Percentiles rank a stretch among this genome's conserved stretches.
Conservation (phyloP, 1,140 invertebrate genomes). For the Colletes gigas region DNA sequence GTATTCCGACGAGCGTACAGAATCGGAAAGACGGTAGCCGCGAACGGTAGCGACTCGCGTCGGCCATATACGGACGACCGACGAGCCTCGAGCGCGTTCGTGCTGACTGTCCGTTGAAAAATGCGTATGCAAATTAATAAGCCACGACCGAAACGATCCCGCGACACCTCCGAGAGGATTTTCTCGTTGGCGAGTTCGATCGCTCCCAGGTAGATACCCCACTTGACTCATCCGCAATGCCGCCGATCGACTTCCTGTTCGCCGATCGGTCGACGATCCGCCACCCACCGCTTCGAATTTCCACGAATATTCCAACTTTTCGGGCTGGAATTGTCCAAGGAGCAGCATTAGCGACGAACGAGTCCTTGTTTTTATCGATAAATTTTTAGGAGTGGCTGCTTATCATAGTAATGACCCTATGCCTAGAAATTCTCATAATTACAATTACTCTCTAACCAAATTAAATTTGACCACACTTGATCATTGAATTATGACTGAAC, state of each 20-base stretch:
- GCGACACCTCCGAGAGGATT: slow-evolving; percentile 49
- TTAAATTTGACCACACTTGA: too few relatives aligned
- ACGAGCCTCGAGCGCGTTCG: slow-evolving; percentile 27
- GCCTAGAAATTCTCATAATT: too few relatives aligned
- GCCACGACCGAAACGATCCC: slow-evolving; percentile 50
- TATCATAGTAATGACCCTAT: too few relatives aligned
- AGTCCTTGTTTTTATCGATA: too few relatives aligned
- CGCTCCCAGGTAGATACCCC: slow-evolving; percentile 11
- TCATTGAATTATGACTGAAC: too few relatives aligned
- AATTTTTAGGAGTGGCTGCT: too few relatives aligned
- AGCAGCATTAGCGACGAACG: too few relatives aligned
- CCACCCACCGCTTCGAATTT: slow-evolving; percentile 2
- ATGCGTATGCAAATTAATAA: slow-evolving; percentile 66
- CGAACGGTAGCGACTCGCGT: slow-evolving; percentile 32
- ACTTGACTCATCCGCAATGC: slow-evolving; percentile 20
- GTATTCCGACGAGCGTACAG: slow-evolving; percentile 35
- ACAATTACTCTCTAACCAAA: too few relatives aligned
- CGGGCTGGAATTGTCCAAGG: too few relatives aligned
- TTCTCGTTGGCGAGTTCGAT: slow-evolving; percentile 11
- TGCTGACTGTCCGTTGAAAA: slow-evolving; percentile 27
- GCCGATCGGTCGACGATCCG: not conserved
- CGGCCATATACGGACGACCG: slow-evolving; percentile 55
- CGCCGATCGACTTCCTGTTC: slow-evolving; percentile 27
- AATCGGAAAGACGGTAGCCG: slow-evolving; percentile 4
- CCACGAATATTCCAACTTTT: too few relatives aligned